Conservation (phyloP, 2,888 invertebrate genomes). For the Scaptomyza flava region DNA sequence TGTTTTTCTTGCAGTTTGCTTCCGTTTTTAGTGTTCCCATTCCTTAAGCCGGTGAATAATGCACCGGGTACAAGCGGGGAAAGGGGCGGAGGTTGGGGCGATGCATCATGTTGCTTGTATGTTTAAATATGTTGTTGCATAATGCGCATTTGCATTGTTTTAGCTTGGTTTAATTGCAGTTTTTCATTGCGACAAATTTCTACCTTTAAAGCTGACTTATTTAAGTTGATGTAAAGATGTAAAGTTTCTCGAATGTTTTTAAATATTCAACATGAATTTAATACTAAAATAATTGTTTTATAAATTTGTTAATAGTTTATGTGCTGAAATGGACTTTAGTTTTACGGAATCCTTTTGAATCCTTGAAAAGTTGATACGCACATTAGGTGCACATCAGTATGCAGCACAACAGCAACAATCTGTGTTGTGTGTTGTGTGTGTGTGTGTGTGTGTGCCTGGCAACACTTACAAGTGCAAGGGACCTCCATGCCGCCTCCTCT, state of each 20-base stretch:
- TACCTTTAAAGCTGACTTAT: background rate
- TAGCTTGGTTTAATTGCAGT: constrained; percentile 35
- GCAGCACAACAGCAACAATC: constrained; percentile 37
- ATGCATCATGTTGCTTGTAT: constrained; percentile 14
- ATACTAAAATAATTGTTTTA: too few relatives aligned
- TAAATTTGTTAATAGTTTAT: background rate
- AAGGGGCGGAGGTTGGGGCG: background rate
- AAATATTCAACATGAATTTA: too few relatives aligned
- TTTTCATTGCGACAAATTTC: constrained; percentile 3
- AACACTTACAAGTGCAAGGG: constrained; percentile 21
- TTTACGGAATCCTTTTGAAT: background rate
- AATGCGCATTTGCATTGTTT: constrained; percentile 40
- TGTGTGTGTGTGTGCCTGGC: background rate
- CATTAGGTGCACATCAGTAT: constrained; percentile 52
- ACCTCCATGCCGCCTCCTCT: background rate
- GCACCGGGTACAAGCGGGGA: constrained; percentile 2
- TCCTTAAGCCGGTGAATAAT: constrained; percentile 25
- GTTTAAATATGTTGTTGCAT: constrained; percentile 51
- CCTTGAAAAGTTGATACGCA: constrained; percentile 1
- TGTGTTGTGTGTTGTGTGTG: background rate
- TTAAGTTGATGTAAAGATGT: background rate
- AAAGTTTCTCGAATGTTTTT: too few relatives aligned
- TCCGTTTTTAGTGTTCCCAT: constrained; percentile 21
- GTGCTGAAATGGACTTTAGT: constrained; percentile 4
- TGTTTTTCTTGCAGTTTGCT: constrained; percentile 31